Conservation (phyloP, 2,113 vertebrate genomes). For the Prionailurus bengalensis region DNA sequence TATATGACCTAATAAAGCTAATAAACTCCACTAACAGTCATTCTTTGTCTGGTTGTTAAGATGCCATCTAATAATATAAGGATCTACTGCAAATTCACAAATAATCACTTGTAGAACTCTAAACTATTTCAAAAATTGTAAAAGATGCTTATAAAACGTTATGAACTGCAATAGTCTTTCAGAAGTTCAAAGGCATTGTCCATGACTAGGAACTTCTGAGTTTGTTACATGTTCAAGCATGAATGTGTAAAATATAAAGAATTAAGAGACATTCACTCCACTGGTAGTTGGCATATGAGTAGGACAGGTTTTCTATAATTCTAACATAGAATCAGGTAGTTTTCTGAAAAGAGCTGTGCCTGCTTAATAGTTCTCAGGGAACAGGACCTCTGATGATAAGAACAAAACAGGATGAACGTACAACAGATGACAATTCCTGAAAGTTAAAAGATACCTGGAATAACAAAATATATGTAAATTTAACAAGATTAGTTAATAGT, state of each 20-base stretch:
- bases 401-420: background rate
- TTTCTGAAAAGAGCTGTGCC: background rate
- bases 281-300: background rate
- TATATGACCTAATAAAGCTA: slow-evolving; percentile 31
- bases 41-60: slow-evolving; percentile 5
- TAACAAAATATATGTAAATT: slow-evolving; percentile 56
- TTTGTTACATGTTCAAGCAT: background rate
- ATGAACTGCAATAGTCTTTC: background rate
- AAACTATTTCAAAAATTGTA: slow-evolving; percentile 15
- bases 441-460: slow-evolving; percentile 28
- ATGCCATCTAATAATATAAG: background rate
- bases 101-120: background rate
- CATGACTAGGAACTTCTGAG: background rate
- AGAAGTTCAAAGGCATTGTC: background rate
- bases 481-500: slow-evolving; percentile 14
- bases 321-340: background rate
- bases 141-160: slow-evolving; percentile 12
- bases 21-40: background rate
- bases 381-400: background rate
- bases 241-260: background rate
- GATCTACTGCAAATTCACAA: background rate
- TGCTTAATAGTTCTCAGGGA: background rate
- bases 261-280: background rate
- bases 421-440: background rate
- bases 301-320: slow-evolving; percentile 25